Base-by-base conservation (phyloP, 2,888 invertebrate species). In the Notocelia uddmanniana region DNA sequence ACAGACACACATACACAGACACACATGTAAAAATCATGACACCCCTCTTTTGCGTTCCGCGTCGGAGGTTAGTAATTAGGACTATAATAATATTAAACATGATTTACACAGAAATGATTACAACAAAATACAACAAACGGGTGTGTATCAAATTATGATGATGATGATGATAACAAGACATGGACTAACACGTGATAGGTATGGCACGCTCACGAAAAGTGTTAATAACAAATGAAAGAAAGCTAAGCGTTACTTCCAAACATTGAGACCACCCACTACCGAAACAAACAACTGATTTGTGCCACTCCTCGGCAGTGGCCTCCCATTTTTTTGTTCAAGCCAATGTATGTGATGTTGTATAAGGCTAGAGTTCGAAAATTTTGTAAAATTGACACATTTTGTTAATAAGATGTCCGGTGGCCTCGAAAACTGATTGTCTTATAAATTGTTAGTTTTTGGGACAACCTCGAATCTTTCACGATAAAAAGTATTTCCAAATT, bases 201-300 rank as follows among this genome's bases (percentile, higher is more conserved):
- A 88, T 85, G 83, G 87, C 90, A 89, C 92, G 92, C 92, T 92
- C 91, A 92, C 91, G 81, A 81, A 59, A 74, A 81, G 74, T 37
- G 87, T 89, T 89, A 89, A 83, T 83, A 74, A 88, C 83, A 81
- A 82, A 84, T 89, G 88, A 85, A 79, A 79, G 62, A 60, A 84
- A 89, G 89, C 90, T 74, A 90, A 90, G 90, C 90, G 77, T 90
- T 89, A 88, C 77, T 79, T 74, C 69, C 62, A 76, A 74, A 79
- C 80, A 80, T 79, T 80, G 84, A 45, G 45, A 75, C 73, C 75
- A 73, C 74, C 68, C 74, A 62, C 45, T 41, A 41, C 19, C 23
- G 41, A 23, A 45, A 41, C 41, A 41, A 41, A 11, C 15, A 41
- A 41, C 19, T 1, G n/a, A 31, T n/a, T 45, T 41, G 41, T 19